Percentiles rank a stretch among this genome's conserved stretches.
These are phyloP conservation scores for Macrophya alboannulata DNA, from an alignment of 2,888 invertebrate species.

Conservation along the genomic window DNA sequence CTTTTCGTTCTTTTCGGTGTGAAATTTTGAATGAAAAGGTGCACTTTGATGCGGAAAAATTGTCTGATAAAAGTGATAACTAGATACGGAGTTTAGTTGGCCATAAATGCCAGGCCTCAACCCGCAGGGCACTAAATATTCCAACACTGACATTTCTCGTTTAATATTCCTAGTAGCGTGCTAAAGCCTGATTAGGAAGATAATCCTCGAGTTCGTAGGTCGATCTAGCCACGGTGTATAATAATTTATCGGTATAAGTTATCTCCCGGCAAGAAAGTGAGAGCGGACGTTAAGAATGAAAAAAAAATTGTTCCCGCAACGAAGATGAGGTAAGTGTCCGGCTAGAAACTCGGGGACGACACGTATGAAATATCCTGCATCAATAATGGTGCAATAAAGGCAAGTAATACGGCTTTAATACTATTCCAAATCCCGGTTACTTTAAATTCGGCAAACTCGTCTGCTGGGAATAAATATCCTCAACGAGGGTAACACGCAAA, in stretches of 20 bases:
- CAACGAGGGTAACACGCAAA: not conserved
- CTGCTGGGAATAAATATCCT: constrained; percentile 7
- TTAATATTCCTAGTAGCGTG: constrained; percentile 53
- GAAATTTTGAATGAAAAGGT: too few relatives aligned
- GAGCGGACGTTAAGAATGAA: not conserved
- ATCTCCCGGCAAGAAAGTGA: not conserved
- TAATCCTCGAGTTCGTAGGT: constrained; percentile 31
- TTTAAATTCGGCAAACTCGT: constrained; percentile 28
- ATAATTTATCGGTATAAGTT: constrained; percentile 43
- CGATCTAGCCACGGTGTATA: not conserved
- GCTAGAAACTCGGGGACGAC: not conserved
- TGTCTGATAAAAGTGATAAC: too few relatives aligned
- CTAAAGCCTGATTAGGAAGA: constrained; percentile 51
- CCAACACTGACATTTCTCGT: constrained; percentile 36
- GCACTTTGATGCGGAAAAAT: too few relatives aligned
- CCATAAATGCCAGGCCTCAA: not conserved
- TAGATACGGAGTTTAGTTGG: not conserved
- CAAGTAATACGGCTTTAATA: constrained; percentile 28
- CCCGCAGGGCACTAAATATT: constrained; percentile 38
- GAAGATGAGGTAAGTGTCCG: not conserved
- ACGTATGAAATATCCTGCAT: constrained; percentile 43
- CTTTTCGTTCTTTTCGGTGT: too few relatives aligned
- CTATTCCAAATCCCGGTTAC: not conserved
- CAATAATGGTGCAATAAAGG: constrained; percentile 20
- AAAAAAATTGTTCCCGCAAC: not conserved